A percentile compares a stretch with the other conserved stretches of the same genome.
Conservation (phyloP, 1,140 invertebrate genomes). For the Drosophila parvula region DNA sequence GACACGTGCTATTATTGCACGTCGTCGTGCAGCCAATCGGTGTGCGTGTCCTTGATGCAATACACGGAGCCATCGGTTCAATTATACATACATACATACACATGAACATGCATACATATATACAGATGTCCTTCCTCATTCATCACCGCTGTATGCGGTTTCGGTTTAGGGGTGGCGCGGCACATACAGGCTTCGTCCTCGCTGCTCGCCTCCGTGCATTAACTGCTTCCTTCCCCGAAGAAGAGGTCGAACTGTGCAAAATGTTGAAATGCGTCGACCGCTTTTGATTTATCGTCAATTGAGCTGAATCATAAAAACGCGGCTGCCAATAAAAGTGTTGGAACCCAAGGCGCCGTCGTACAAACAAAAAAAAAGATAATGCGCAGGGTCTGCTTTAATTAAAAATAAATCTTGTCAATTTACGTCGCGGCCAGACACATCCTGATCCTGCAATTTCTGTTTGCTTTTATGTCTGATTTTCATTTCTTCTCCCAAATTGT, state of each 20-base stretch:
- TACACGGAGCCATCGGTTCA: slow-evolving; percentile 12
- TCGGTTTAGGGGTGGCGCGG: slow-evolving; percentile 76
- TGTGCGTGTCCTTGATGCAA: slow-evolving; percentile 61
- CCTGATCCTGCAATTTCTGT: slow-evolving; percentile 55
- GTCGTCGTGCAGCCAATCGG: slow-evolving; percentile 78
- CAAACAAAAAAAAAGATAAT: slow-evolving; percentile 62
- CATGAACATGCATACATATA: slow-evolving; percentile 28
- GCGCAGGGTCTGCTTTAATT: slow-evolving; percentile 74
- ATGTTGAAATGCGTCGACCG: slow-evolving; percentile 59
- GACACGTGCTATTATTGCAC: slow-evolving; percentile 77
- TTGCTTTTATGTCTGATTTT: slow-evolving; percentile 59
- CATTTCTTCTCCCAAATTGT: slow-evolving; percentile 67
- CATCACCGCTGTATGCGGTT: slow-evolving; percentile 69
- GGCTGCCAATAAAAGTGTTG: slow-evolving; percentile 75
- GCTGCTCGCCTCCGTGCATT: slow-evolving; percentile 16
- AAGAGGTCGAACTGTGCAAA: slow-evolving; percentile 44
- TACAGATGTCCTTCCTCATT: slow-evolving; percentile 76
- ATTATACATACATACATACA: slow-evolving; percentile 7
- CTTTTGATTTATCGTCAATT: slow-evolving; percentile 78
- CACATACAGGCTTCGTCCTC: slow-evolving; percentile 21
- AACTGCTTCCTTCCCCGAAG: slow-evolving; percentile 40
- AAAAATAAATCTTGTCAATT: slow-evolving; percentile 82
- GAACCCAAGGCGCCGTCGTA: slow-evolving; percentile 6
- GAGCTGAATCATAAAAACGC: slow-evolving; percentile 68
- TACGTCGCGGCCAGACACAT: slow-evolving; percentile 69